Percentiles rank a stretch among this genome's conserved stretches.
phyloP scores from a whole-genome alignment of 2,797 vertebrate genomes.

The Rhinoraja longicauda region DNA sequence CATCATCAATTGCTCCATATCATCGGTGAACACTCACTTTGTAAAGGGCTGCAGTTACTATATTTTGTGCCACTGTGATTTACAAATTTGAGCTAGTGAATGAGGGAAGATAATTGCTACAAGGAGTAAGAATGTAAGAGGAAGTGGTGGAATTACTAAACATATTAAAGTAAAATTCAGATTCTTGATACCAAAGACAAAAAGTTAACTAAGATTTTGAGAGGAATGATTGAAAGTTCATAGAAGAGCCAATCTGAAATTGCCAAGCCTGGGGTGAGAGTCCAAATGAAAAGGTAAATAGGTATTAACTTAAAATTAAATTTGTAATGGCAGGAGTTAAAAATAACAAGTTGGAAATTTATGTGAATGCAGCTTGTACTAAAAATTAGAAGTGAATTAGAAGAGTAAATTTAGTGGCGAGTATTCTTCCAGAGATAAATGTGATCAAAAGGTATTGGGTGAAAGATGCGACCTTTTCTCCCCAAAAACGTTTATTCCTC shows the following conservation, averaged over 20 bases:
- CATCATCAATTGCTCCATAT: no score
- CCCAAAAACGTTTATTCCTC: not conserved
- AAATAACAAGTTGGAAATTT: not conserved
- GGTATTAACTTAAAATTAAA: not conserved
- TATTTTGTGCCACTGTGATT: no score
- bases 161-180: no score
- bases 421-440: not conserved
- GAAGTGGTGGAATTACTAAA: no score
- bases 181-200: not conserved
- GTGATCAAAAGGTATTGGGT: not conserved
- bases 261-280: no score
- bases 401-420: not conserved
- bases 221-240: not conserved
- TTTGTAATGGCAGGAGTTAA: not conserved
- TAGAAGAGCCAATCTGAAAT: not conserved
- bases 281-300: not conserved
- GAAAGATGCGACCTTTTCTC: not conserved
- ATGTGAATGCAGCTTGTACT: not conserved
- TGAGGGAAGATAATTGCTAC: no score
- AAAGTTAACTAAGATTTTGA: not conserved
- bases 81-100: no score
- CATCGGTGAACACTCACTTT: no score
- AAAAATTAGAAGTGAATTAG: not conserved
- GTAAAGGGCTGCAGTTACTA: no score
- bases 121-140: no score